These are phyloP conservation scores for Drosophila auraria DNA, from an alignment of 1,140 invertebrate genomes.

Conservation along the genomic window DNA sequence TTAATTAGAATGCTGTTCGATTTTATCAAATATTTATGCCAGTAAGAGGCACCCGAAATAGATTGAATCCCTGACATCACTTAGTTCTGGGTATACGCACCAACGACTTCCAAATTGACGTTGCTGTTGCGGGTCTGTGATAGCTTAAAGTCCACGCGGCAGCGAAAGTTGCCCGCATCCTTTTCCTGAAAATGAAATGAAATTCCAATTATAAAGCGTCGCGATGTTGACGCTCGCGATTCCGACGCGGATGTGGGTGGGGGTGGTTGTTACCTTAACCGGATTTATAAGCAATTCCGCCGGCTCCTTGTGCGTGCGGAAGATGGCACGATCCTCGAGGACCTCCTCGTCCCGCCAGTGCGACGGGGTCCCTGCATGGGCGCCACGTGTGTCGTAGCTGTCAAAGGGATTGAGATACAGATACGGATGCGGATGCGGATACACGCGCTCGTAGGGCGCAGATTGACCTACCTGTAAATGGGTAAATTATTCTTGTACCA, in stretches of 20 bases:
- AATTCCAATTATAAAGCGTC: slow-evolving; percentile 75
- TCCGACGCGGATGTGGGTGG: background rate
- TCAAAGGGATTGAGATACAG: slow-evolving; percentile 36
- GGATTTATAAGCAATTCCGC: slow-evolving; percentile 85
- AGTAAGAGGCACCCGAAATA: slow-evolving; percentile 4
- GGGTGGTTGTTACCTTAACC: slow-evolving; percentile 68
- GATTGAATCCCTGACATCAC: slow-evolving; percentile 21
- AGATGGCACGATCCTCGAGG: slow-evolving; percentile 86
- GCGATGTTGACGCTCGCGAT: slow-evolving; percentile 54
- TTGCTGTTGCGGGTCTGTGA: slow-evolving; percentile 93
- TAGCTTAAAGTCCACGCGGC: slow-evolving; percentile 92
- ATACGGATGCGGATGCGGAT: slow-evolving; percentile 15
- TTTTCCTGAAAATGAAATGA: slow-evolving; percentile 87
- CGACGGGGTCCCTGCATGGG: slow-evolving; percentile 85
- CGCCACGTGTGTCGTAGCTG: slow-evolving; percentile 85
- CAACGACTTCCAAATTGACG: slow-evolving; percentile 92
- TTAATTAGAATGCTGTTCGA: background rate
- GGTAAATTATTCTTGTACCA: slow-evolving; percentile 88
- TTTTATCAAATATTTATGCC: background rate
- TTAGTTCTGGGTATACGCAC: slow-evolving; percentile 87
- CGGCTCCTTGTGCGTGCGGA: slow-evolving; percentile 86
- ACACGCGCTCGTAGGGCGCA: background rate
- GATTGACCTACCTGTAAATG: slow-evolving; percentile 86
- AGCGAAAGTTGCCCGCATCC: slow-evolving; percentile 91
- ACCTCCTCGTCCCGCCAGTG: slow-evolving; percentile 86